Evolutionary conservation across 2,888 invertebrate species (phyloP).

Genomic region (Mechanitis mazaeus): DNA sequence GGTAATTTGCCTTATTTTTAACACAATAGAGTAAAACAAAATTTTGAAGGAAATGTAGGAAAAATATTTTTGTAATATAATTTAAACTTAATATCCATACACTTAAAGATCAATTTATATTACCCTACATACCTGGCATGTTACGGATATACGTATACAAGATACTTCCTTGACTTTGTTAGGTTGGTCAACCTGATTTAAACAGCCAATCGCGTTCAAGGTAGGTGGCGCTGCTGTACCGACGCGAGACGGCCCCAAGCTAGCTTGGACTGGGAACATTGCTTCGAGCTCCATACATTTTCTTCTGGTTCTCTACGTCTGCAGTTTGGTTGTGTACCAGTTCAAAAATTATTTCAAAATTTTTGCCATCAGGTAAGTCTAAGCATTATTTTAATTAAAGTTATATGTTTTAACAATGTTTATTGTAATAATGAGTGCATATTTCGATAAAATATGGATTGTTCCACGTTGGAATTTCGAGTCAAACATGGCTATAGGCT

Average conservation of each 20-base stretch:
- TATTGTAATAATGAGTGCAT: slow-evolving; percentile 47
- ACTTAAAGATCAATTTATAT: slow-evolving; percentile 39
- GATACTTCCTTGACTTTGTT: slow-evolving; percentile 41
- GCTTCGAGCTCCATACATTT: slow-evolving; percentile 77
- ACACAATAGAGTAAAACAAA: slow-evolving; percentile 49
- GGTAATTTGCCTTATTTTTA: slow-evolving; percentile 40
- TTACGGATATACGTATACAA: slow-evolving; percentile 75
- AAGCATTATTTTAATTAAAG: slow-evolving; percentile 58
- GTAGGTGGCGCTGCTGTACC: slow-evolving; percentile 67
- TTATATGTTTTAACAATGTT: slow-evolving; percentile 52
- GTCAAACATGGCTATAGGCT: slow-evolving; percentile 75
- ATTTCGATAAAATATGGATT: slow-evolving; percentile 55
- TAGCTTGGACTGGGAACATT: slow-evolving; percentile 72
- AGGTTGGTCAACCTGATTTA: slow-evolving; percentile 56
- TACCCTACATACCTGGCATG: slow-evolving; percentile 34
- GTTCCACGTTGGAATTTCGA: slow-evolving; percentile 75
- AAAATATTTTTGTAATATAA: slow-evolving; percentile 31
- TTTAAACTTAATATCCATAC: slow-evolving; percentile 7
- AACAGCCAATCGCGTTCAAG: slow-evolving; percentile 56
- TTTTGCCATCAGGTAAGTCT: slow-evolving; percentile 75
- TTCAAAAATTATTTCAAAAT: slow-evolving; percentile 76
- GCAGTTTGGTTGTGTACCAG: slow-evolving; percentile 76
- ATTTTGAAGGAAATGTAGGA: slow-evolving; percentile 66
- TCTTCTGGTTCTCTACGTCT: slow-evolving; percentile 76
- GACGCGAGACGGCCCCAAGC: slow-evolving; percentile 74